Evolutionary conservation across 2,113 vertebrate genomes (phyloP), one percentile per base, ranked within the genome.

Genomic region (Panthera tigris): DNA sequence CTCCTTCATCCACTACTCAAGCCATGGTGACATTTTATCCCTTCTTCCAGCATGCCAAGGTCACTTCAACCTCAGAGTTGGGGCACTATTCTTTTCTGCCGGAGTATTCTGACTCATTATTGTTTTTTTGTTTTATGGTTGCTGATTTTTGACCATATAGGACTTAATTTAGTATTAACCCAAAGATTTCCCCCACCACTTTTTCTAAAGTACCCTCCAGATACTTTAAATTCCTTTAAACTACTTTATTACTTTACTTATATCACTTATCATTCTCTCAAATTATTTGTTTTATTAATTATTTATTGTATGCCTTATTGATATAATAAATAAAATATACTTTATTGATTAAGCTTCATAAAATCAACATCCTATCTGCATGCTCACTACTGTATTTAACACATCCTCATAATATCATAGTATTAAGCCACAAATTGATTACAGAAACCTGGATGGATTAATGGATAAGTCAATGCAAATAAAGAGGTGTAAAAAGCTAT

Each of bases 271-370:
- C 18, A 65, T 69, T 61, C 23, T 57, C n/a, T 71, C 11, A 79
- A 96, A 91, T 33, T 63, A 89, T 83, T 82, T 81, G 41, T 50
- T 80, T 90, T 78, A 48, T 27, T 65, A 19, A 18, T 66, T 66
- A 52, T 33, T 50, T 21, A 50, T 79, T n/a, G 48, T n/a, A 33
- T 50, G 52, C 48, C 19, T 33, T 21, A 52, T 52, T 79, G 15
- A 33, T 79, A 52, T 19, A 19, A 52, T 78, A 50, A 50, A 48
- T 21, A 79, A 79, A 79, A 52, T 41, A 33, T 78, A 18, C 21
- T n/a, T 52, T 63, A 63, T 50, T 78, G 18, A 78, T 3, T 36
- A 63, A 79, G 4, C 31, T 69, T 63, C 25, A 74, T 66, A 41
- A 61, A 88, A 48, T 78, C 27, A 83, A n/a, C 2, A 36, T 6